Percentiles rank a stretch among this genome's conserved stretches.
Evolutionary conservation across 2,797 vertebrate genomes (phyloP).

Genomic region (Calcarius lapponicus): DNA sequence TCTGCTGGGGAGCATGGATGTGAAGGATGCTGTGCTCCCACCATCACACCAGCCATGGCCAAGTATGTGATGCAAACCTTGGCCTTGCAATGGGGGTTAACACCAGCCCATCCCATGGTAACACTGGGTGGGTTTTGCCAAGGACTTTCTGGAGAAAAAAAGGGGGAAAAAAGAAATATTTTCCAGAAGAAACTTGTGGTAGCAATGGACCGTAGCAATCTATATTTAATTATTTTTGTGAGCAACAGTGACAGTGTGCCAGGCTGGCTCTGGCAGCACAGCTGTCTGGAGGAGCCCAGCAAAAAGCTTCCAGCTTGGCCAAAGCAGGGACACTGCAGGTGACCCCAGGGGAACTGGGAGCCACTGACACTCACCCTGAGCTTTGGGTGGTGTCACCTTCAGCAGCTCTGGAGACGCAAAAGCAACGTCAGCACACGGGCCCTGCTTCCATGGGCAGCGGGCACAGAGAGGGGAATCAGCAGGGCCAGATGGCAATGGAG

Average conservation of each 20-base stretch:
- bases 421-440: neutral
- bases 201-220: neutral
- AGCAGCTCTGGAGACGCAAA: neutral
- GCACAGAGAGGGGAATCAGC: neutral
- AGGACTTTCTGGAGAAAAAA: neutral
- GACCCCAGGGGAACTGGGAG: neutral
- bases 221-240: neutral
- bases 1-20: neutral
- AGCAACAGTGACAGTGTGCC: neutral
- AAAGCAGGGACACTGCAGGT: neutral
- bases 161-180: fast-evolving
- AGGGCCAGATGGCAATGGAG: constrained; percentile 41
- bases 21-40: neutral
- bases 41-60: fast-evolving
- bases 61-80: fast-evolving
- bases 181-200: neutral
- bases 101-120: neutral
- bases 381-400: neutral
- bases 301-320: neutral
- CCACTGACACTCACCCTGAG: neutral
- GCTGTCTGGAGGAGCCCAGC: neutral
- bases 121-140: neutral
- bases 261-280: neutral
- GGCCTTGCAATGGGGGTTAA: neutral
- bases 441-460: fast-evolving